phyloP scores from a whole-genome alignment of 2,113 vertebrate genomes.

The Sinosuthora webbiana region DNA sequence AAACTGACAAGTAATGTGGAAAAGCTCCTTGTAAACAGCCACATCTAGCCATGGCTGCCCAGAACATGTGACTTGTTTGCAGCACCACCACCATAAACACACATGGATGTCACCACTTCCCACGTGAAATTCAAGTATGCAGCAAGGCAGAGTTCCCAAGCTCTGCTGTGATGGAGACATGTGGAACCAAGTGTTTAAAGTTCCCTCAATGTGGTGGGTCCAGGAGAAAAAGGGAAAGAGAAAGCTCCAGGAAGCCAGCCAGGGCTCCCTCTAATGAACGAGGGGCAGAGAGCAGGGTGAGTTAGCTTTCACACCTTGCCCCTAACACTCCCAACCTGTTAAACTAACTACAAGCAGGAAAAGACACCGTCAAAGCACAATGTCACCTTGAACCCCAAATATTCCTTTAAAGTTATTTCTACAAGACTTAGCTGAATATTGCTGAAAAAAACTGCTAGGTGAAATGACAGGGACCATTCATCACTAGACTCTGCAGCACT shows the following conservation, averaged over 20 bases:
- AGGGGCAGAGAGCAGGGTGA: neutral
- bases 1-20: neutral
- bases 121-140: fast-evolving
- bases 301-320: neutral
- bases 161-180: neutral
- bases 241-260: neutral
- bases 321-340: neutral
- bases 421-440: neutral
- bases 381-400: neutral
- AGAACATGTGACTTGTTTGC: fast-evolving
- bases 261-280: fast-evolving
- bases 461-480: neutral
- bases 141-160: neutral
- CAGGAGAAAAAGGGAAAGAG: neutral
- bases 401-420: neutral
- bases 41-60: neutral
- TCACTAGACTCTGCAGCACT: neutral
- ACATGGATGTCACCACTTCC: neutral
- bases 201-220: neutral
- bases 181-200: neutral
- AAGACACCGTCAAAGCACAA: neutral
- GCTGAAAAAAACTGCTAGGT: neutral
- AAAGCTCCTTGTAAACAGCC: neutral
- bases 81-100: neutral
- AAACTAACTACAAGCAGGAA: neutral